These are phyloP conservation scores for Pseudopleuronectes americanus DNA, from an alignment of 2,797 vertebrate species.

Conservation along the genomic window DNA sequence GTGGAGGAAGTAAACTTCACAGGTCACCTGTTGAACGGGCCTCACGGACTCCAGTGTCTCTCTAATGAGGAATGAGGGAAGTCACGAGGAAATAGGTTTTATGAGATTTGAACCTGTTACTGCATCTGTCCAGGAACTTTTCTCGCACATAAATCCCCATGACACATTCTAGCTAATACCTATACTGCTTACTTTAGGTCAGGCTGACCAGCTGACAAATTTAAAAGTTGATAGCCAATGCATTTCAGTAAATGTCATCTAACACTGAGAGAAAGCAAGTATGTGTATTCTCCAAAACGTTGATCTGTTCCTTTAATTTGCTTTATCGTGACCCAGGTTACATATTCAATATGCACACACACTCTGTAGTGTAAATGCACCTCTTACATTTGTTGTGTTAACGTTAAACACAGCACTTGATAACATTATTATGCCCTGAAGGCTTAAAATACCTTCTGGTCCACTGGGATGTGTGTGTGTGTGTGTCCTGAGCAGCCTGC, in stretches of 20 bases:
- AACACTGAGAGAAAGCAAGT: background rate
- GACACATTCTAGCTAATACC: too few species aligned
- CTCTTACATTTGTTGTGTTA: conserved; percentile 1
- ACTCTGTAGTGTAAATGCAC: background rate
- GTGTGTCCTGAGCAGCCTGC: conserved; percentile 55
- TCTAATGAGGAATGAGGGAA: background rate
- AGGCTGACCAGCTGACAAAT: background rate
- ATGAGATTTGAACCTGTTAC: too few species aligned
- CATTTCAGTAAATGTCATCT: background rate
- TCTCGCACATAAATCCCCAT: background rate
- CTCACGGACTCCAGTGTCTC: background rate
- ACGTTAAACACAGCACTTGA: conserved; percentile 17
- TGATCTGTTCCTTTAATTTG: too few species aligned
- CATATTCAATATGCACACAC: background rate
- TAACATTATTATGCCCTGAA: conserved; percentile 17
- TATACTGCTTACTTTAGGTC: too few species aligned
- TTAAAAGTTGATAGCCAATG: too few species aligned
- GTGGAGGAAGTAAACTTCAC: conserved; percentile 49
- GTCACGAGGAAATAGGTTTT: background rate
- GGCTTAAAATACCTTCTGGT: conserved; percentile 38
- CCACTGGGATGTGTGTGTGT: conserved; percentile 30
- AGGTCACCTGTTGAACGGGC: conserved; percentile 24
- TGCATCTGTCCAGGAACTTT: background rate
- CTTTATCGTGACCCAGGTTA: too few species aligned
- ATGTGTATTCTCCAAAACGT: too few species aligned